These are phyloP conservation scores for Teleopsis dalmanni DNA, from an alignment of 1,140 invertebrate genomes.

Conservation along the genomic window DNA sequence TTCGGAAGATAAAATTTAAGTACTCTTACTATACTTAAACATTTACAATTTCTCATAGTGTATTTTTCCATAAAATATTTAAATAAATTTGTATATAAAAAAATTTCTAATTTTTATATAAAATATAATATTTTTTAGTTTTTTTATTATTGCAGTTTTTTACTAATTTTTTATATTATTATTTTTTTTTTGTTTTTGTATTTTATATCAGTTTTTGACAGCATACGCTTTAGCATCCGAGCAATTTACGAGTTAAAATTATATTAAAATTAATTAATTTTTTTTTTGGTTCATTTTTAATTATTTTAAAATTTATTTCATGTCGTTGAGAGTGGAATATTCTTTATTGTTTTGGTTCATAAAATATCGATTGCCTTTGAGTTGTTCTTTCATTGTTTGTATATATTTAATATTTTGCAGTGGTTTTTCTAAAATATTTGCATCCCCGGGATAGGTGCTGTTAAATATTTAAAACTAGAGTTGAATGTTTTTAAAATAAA, in stretches of 20 bases:
- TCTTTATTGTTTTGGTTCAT: constrained; percentile 23
- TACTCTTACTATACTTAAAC: too few species aligned
- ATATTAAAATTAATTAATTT: constrained; percentile 6
- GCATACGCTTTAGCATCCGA: constrained; percentile 13
- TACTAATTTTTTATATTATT: constrained; percentile 2
- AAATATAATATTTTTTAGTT: not conserved
- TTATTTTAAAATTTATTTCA: too few species aligned
- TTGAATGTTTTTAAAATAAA: too few species aligned
- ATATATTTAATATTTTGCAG: not conserved
- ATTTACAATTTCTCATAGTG: not conserved
- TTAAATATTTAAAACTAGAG: too few species aligned
- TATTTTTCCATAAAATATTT: too few species aligned
- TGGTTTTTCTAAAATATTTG: constrained; percentile 10
- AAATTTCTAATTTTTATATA: not conserved
- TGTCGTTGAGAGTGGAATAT: too few species aligned
- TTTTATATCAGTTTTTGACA: not conserved
- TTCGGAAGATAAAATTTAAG: too few species aligned
- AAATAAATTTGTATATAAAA: not conserved
- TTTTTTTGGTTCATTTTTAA: too few species aligned
- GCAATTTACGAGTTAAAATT: constrained; percentile 10
- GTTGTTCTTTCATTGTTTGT: not conserved
- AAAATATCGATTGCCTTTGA: constrained; percentile 39
- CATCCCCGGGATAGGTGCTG: constrained; percentile 15
- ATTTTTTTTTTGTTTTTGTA: constrained; percentile 1
- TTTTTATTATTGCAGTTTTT: not conserved